Conservation (phyloP, 2,888 invertebrate species). For the Nycteola revayana region DNA sequence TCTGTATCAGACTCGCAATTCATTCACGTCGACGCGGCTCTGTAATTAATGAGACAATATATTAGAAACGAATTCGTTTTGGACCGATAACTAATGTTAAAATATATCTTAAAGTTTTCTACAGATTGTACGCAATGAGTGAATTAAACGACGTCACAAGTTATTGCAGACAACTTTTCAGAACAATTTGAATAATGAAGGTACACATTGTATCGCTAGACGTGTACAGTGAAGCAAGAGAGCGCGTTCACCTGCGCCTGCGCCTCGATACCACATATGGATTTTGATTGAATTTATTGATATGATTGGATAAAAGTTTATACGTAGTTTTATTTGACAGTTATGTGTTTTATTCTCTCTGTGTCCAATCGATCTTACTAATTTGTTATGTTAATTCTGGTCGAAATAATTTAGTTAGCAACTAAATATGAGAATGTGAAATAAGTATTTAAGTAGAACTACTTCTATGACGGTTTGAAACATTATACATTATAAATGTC, state of each 20-base stretch:
- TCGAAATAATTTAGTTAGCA: constrained; percentile 8
- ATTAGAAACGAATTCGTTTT: constrained; percentile 62
- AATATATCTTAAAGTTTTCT: constrained; percentile 45
- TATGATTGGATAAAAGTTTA: constrained; percentile 14
- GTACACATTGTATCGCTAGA: background rate
- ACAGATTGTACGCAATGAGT: constrained; percentile 28
- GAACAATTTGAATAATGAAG: constrained; percentile 24
- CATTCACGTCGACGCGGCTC: constrained; percentile 53
- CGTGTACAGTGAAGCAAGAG: no score
- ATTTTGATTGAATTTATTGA: constrained; percentile 22
- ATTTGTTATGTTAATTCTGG: constrained; percentile 26
- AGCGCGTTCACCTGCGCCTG: no score
- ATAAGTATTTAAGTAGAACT: constrained; percentile 7
- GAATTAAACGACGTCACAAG: constrained; percentile 25
- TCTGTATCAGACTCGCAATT: constrained; percentile 55
- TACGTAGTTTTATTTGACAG: constrained; percentile 19
- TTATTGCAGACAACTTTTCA: constrained; percentile 18
- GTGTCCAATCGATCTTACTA: constrained; percentile 14
- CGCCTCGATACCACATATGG: background rate
- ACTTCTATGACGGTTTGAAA: constrained; percentile 18
- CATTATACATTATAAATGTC: constrained; percentile 5
- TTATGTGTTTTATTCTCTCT: constrained; percentile 23
- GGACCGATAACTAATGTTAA: constrained; percentile 49
- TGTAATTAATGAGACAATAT: constrained; percentile 65
- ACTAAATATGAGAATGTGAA: background rate